Base-by-base conservation (phyloP, 64 coral and sea anemone species). In the Porites lutea region DNA sequence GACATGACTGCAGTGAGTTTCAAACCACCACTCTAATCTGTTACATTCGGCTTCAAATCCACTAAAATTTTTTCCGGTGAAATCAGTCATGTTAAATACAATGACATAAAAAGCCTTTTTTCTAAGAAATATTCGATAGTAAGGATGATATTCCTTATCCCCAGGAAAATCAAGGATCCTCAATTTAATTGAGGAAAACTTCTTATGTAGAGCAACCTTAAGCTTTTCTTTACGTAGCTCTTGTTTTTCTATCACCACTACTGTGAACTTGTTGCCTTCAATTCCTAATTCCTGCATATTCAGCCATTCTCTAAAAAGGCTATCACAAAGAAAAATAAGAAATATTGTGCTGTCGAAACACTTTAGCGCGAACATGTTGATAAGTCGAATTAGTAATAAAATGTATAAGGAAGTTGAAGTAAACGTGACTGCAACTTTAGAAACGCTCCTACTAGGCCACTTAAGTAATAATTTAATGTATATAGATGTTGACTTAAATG, bases 131-230 rank as follows among this genome's bases (percentile, higher is more conserved):
- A 94, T 68, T 13, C 90, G 93, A 70, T 94, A 87, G 48, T 94
- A 94, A 10, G 79, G 61, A 86, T 94, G 90, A 48, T 94, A 90
- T 23, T 94, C 92, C 18, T 89, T 83, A 54, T 89, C 92, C 18
- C 92, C 92, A 23, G 79, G 87, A 89, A 94, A 94, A 82, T 94
- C 92, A 13, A 94, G 87, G 14, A 94, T 71, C 75, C 83, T 89
- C 21, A 94, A 23, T 67, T 94, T 94, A 7, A 94, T 20, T 22
- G 71, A 85, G 6, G n/a, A 16, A 46, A 69, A 89, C 48, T 84
- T 82, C 27, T 58, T 46, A 13, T 86, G 19, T 3, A 90, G 49
- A 23, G 79, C 87, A 57, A 20, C 51, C 27, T 78, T 76, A 14
- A 94, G 47, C 18, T 48, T 78, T 71, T 15, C 9, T 47, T 13